Percentiles rank a stretch among this genome's conserved stretches.
Evolutionary conservation across 1,140 invertebrate genomes (phyloP).

Genomic region (Wasmannia auropunctata): DNA sequence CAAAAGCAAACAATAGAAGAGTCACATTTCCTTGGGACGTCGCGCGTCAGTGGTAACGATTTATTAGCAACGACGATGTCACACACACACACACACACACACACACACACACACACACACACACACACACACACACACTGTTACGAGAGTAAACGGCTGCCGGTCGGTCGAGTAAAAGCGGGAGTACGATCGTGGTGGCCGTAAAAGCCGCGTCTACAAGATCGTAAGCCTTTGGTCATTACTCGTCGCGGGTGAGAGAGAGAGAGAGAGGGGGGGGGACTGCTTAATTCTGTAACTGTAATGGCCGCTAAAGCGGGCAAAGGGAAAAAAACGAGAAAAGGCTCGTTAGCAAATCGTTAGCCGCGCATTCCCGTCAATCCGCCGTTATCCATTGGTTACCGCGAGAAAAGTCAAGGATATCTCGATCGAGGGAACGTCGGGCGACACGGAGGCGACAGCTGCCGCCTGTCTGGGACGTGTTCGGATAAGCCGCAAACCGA

Average conservation of each 20-base stretch:
- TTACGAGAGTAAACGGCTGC: neutral
- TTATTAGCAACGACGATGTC: constrained; percentile 39
- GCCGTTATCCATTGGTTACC: constrained; percentile 23
- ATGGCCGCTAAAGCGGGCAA: neutral
- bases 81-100: no score
- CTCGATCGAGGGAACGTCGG: constrained; percentile 21
- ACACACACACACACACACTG: no score
- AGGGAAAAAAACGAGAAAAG: constrained; percentile 21
- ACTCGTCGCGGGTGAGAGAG: neutral
- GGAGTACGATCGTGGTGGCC: neutral
- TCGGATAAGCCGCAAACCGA: constrained; percentile 37
- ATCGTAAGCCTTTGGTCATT: constrained; percentile 38
- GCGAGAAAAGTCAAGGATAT: constrained; percentile 21
- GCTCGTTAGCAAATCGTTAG: constrained; percentile 39
- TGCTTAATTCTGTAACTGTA: neutral
- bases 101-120: no score
- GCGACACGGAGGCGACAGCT: constrained; percentile 50
- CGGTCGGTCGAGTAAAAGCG: neutral
- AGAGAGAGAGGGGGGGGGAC: neutral
- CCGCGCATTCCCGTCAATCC: constrained; percentile 16
- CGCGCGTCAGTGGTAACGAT: neutral
- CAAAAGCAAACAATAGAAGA: neutral
- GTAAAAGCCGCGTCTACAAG: constrained; percentile 48
- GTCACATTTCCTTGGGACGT: neutral
- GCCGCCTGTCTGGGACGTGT: neutral